A percentile compares a stretch with the other conserved stretches of the same genome.
These are phyloP conservation scores for Scaptomyza cyrtandrae DNA, from an alignment of 2,888 invertebrate genomes.

Conservation along the genomic window DNA sequence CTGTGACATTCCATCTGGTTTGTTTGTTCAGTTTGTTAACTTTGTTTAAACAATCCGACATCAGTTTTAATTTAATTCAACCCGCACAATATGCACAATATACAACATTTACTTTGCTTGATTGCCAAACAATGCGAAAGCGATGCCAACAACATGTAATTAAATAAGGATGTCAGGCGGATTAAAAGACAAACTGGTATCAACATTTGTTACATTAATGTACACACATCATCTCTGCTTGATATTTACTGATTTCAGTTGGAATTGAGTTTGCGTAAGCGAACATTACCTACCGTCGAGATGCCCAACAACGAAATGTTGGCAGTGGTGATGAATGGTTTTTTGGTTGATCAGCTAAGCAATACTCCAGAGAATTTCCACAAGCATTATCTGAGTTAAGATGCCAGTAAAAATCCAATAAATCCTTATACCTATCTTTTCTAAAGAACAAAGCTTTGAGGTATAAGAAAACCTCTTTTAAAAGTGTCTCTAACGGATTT, in stretches of 20 bases:
- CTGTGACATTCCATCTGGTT: slow-evolving; percentile 6
- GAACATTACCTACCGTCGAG: no score
- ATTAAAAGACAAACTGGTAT: slow-evolving; percentile 16
- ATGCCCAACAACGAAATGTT: no score
- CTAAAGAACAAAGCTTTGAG: no score
- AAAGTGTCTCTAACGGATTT: background rate
- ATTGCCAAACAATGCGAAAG: slow-evolving; percentile 56
- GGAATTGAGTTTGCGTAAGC: no score
- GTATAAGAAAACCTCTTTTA: no score
- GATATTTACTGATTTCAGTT: slow-evolving; percentile 3
- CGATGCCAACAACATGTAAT: slow-evolving; percentile 27
- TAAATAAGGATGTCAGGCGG: slow-evolving; percentile 12
- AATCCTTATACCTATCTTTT: no score
- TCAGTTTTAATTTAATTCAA: slow-evolving; percentile 61
- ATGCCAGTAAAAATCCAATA: no score
- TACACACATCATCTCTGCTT: slow-evolving; percentile 16
- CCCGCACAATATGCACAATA: slow-evolving; percentile 23
- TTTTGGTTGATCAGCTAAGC: no score
- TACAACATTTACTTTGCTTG: slow-evolving; percentile 57
- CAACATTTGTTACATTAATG: slow-evolving; percentile 30
- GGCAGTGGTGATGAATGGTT: no score
- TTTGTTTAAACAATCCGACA: slow-evolving; percentile 20
- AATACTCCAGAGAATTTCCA: no score
- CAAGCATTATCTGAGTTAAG: no score
- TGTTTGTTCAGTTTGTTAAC: background rate